Conservation (phyloP, 2,797 vertebrate species). For the Enteromius fasciolatus region DNA sequence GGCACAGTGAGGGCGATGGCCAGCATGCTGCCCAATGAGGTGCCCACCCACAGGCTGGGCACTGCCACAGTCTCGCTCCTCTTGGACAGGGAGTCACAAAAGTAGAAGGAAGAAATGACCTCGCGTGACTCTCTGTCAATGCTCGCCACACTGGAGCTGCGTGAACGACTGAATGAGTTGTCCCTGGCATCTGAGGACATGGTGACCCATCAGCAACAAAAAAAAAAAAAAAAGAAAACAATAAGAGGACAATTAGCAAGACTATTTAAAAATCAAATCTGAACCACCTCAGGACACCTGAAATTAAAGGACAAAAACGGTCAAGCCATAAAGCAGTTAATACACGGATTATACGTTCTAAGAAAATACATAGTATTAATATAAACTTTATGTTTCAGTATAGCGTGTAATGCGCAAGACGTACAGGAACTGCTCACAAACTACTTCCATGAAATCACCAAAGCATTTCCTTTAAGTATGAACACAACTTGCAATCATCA, state of each 20-base stretch:
- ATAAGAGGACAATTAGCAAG: slow-evolving; percentile 5
- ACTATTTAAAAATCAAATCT: neutral
- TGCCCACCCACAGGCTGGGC: slow-evolving; percentile 92
- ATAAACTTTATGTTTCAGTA: neutral
- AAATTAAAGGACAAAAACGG: slow-evolving; percentile 2
- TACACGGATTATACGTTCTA: neutral
- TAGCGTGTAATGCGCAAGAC: neutral
- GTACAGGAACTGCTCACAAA: neutral
- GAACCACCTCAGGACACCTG: slow-evolving; percentile 6
- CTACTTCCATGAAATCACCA: neutral
- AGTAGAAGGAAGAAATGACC: slow-evolving; percentile 91
- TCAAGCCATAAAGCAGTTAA: slow-evolving; percentile 9
- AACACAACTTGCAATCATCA: neutral
- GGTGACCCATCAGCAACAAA: slow-evolving; percentile 41
- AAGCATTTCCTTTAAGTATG: neutral
- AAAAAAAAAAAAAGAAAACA: slow-evolving; percentile 45
- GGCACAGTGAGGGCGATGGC: slow-evolving; percentile 87
- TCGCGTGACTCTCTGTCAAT: slow-evolving; percentile 95
- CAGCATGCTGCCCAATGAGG: slow-evolving; percentile 89
- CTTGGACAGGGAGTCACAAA: slow-evolving; percentile 89
- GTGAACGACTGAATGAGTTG: slow-evolving; percentile 92
- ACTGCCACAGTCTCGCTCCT: slow-evolving; percentile 81
- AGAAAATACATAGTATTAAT: slow-evolving; percentile 6
- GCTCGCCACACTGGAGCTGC: slow-evolving; percentile 95
- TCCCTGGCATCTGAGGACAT: slow-evolving; percentile 86